Percentiles rank a stretch among this genome's conserved stretches.
Evolutionary conservation across 2,888 invertebrate species (phyloP).

Genomic region (Polia nebulosa): DNA sequence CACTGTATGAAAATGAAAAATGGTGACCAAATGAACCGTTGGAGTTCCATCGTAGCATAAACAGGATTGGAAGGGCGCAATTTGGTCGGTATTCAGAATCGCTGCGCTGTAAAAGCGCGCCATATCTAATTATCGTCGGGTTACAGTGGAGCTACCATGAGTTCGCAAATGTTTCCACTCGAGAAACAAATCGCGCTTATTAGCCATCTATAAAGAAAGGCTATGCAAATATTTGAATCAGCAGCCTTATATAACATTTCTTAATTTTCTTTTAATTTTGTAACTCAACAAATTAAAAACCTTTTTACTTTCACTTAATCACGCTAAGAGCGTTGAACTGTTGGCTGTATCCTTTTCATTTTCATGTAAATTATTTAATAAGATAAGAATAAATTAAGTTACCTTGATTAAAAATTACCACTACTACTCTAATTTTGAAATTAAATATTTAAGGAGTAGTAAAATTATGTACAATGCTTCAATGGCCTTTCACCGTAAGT

Average conservation of each 20-base stretch:
- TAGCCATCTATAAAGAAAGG: conserved; percentile 56
- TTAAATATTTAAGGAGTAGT: conserved; percentile 18
- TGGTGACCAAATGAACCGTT: conserved; percentile 77
- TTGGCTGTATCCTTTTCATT: conserved; percentile 29
- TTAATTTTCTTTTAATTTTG: conserved; percentile 19
- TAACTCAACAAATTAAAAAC: conserved; percentile 23
- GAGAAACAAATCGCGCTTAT: conserved; percentile 71
- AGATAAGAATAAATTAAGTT: conserved; percentile 27
- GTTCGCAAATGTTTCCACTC: conserved; percentile 74
- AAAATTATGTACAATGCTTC: conserved; percentile 36
- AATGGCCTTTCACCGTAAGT: conserved; percentile 33
- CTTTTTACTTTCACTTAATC: conserved; percentile 40
- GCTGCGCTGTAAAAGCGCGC: conserved; percentile 89
- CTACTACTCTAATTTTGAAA: conserved; percentile 23
- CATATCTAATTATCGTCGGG: conserved; percentile 90
- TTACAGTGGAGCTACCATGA: conserved; percentile 79
- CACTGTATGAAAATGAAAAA: conserved; percentile 70
- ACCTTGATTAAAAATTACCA: conserved; percentile 37
- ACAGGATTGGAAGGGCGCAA: conserved; percentile 89
- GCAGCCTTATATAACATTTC: conserved; percentile 14
- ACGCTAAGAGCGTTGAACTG: conserved; percentile 35
- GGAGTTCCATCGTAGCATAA: conserved; percentile 83
- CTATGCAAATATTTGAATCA: conserved; percentile 49
- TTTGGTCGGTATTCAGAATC: conserved; percentile 89
- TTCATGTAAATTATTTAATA: conserved; percentile 39